phyloP scores from a whole-genome alignment of 1,140 invertebrate species.

The Drosophila guanche region DNA sequence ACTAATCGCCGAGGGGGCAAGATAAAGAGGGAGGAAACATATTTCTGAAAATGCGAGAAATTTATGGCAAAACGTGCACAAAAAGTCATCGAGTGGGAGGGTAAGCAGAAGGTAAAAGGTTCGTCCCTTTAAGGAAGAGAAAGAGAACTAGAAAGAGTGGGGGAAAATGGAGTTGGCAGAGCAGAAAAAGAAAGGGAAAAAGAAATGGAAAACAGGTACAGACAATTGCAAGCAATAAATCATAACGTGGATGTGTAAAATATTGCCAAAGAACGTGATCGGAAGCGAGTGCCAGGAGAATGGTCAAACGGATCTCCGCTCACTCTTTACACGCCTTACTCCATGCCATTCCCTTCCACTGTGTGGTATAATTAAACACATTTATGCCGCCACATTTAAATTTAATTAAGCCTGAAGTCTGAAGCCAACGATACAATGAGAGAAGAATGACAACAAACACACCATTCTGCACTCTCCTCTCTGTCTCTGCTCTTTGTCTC shows the following conservation, averaged over 20 bases:
- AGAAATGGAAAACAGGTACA: constrained; percentile 3
- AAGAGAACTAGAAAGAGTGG: neutral
- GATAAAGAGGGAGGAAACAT: constrained; percentile 1
- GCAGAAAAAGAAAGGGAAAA: neutral
- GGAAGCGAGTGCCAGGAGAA: constrained; percentile 49
- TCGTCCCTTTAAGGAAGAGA: neutral
- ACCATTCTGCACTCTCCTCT: constrained; percentile 4
- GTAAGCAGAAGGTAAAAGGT: too few species aligned
- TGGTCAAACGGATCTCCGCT: constrained; percentile 32
- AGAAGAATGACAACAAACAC: neutral
- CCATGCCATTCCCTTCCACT: neutral
- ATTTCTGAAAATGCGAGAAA: constrained; percentile 36
- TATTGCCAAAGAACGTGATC: constrained; percentile 71
- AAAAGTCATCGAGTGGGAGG: constrained; percentile 14
- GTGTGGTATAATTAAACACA: constrained; percentile 31
- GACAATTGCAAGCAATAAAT: constrained; percentile 64
- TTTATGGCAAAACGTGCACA: constrained; percentile 71
- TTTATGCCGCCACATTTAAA: constrained; percentile 37
- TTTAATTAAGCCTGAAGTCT: constrained; percentile 36
- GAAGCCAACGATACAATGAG: constrained; percentile 1
- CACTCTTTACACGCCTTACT: too few species aligned
- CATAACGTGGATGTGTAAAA: constrained; percentile 22
- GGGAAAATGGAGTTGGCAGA: constrained; percentile 6
- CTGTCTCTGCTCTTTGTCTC: neutral
- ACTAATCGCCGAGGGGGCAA: constrained; percentile 50